Conservation (phyloP, 2,113 vertebrate genomes). For the Camelus dromedarius region DNA sequence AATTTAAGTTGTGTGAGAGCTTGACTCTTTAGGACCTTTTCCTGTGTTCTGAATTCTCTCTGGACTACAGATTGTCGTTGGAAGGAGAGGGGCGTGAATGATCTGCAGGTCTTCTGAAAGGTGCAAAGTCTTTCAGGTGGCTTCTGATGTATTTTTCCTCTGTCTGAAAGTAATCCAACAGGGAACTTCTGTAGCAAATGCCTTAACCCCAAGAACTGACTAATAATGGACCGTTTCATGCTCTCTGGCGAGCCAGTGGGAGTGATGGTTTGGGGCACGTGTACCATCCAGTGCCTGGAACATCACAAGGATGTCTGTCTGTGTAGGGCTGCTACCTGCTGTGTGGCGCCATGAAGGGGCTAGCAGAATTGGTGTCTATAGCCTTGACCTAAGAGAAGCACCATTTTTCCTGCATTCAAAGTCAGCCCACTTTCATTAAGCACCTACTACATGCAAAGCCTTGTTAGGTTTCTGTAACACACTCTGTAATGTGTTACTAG, state of each 20-base stretch:
- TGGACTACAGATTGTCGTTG: background rate
- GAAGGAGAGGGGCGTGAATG: background rate
- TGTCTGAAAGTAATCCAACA: slow-evolving; percentile 41
- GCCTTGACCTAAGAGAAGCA: slow-evolving; percentile 49
- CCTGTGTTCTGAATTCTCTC: slow-evolving; percentile 56
- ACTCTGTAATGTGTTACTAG: slow-evolving; percentile 44
- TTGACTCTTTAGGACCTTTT: slow-evolving; percentile 34
- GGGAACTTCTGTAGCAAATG: slow-evolving; percentile 43
- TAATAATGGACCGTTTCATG: background rate
- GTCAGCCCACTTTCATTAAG: slow-evolving; percentile 48
- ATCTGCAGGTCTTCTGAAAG: slow-evolving; percentile 43
- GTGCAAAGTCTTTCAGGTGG: slow-evolving; percentile 10
- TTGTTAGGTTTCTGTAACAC: slow-evolving; percentile 50
- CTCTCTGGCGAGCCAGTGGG: background rate
- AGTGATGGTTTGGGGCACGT: background rate
- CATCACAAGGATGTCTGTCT: slow-evolving; percentile 35
- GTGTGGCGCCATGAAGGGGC: background rate
- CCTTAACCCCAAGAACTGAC: slow-evolving; percentile 25
- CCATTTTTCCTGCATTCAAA: slow-evolving; percentile 36
- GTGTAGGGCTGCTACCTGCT: background rate
- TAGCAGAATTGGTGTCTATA: slow-evolving; percentile 13
- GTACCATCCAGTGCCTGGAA: slow-evolving; percentile 31
- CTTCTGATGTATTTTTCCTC: slow-evolving; percentile 53
- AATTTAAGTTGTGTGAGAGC: slow-evolving; percentile 38
- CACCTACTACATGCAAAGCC: slow-evolving; percentile 49